Conservation (phyloP, 2,113 vertebrate genomes). For the Pica pica region DNA sequence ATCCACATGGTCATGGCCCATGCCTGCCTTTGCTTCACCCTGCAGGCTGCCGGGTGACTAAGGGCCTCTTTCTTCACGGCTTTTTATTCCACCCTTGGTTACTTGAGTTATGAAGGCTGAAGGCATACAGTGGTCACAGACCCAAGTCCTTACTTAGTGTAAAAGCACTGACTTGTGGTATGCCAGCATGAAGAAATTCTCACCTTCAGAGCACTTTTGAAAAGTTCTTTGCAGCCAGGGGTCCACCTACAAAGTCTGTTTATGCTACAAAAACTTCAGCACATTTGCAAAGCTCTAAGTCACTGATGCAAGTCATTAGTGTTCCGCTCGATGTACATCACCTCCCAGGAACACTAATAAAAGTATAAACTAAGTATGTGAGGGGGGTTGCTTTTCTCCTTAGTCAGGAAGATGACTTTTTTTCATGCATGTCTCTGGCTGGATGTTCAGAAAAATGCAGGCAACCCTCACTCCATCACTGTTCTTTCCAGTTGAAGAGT, state of each 20-base stretch:
- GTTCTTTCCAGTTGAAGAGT: not conserved
- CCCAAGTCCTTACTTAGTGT: not conserved
- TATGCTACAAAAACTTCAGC: not conserved
- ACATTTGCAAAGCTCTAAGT: not conserved
- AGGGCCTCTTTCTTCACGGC: not conserved
- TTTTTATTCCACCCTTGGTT: not conserved
- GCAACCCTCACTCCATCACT: not conserved
- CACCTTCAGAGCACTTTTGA: not conserved
- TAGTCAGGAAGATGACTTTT: not conserved
- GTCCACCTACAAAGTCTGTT: not conserved
- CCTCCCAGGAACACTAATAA: not conserved
- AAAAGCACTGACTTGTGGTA: not conserved
- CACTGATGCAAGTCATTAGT: not conserved
- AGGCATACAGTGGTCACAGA: not conserved
- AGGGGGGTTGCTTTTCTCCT: not conserved
- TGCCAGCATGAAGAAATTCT: not conserved
- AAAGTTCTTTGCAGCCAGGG: not conserved
- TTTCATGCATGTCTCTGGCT: not conserved
- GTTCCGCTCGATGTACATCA: not conserved
- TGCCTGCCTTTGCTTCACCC: not conserved
- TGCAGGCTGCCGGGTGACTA: fast-evolving
- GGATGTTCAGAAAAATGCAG: not conserved
- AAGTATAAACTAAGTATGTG: not conserved
- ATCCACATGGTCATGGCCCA: not conserved
- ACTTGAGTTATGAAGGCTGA: not conserved